Evolutionary conservation across 2,888 invertebrate genomes (phyloP).

Genomic region (Cheilosia urbana): DNA sequence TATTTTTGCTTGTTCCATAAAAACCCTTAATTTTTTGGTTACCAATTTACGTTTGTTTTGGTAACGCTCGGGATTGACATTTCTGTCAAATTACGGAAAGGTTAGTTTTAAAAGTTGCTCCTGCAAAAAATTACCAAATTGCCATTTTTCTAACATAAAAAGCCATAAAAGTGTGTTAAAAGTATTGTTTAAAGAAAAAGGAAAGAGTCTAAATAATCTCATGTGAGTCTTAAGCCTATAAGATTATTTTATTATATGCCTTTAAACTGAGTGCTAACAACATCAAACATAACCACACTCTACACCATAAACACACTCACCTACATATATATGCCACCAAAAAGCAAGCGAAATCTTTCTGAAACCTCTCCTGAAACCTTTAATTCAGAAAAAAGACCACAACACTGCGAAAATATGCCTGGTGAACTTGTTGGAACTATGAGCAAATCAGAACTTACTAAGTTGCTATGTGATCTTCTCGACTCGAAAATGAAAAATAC

Average conservation of each 20-base stretch:
- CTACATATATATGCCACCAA: background rate
- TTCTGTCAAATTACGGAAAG: too few species aligned
- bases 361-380: slow-evolving; percentile 20
- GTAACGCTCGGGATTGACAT: too few species aligned
- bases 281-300: slow-evolving; percentile 16
- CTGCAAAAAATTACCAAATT: too few species aligned
- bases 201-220: too few species aligned
- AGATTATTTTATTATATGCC: background rate
- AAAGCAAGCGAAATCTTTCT: slow-evolving; percentile 13
- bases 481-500: slow-evolving; percentile 25
- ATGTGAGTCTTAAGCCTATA: slow-evolving; percentile 1
- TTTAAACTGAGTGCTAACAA: background rate
- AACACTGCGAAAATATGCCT: background rate
- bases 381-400: slow-evolving; percentile 4
- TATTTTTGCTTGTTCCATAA: too few species aligned
- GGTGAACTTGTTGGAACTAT: slow-evolving; percentile 25
- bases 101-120: too few species aligned
- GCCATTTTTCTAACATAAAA: too few species aligned
- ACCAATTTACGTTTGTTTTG: too few species aligned
- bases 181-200: too few species aligned
- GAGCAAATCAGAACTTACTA: slow-evolving; percentile 1
- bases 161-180: too few species aligned
- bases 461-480: slow-evolving; percentile 3
- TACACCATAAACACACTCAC: background rate
- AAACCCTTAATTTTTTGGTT: too few species aligned